Base-by-base conservation (phyloP, 1,140 invertebrate species). In the Antheraea pernyi region DNA sequence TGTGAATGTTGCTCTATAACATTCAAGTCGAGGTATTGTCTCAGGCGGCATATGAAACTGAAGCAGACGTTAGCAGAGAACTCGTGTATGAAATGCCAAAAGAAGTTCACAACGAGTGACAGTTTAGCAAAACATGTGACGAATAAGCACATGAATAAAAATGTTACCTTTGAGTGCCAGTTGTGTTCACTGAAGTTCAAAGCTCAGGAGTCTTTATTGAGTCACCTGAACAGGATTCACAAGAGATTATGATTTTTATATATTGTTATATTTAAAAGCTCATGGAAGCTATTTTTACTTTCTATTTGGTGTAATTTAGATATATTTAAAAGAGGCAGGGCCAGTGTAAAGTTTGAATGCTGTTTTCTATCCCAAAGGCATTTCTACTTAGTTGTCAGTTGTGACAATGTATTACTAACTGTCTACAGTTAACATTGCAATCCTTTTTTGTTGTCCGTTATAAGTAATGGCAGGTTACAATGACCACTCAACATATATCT, bases 21-120 rank as follows among this genome's bases (percentile, higher is more conserved):
- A 0, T 92, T 91, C 67, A 92, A 91, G 67, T 92, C 90, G 0
- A 70, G 87, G 0, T 89, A 91, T 62, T 92, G 90, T 77, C 72
- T 92, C 42, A 82, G 88, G 13, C 69, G 88, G 16, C 90, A 92
- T 78, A 73, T 90, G 69, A 89, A 86, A 72, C 64, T 92, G 53
- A 92, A 92, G 66, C 84, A 90, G 68, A 46, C 80, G 0, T 37
- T 92, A 58, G 78, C 79, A 0, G 88, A 92, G 65, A 91, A 92
- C 64, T 78, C 88, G 0, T 92, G 90, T 73, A 60, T 83, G 16
- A 86, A 91, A 65, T 92, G 90, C 61, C 84, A 88, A 16, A 92
- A 92, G 65, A 92, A 88, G 71, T 92, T 89, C 58, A 83, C 79
- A 0, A 84, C 70, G 36, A 85, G 86, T 48, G 88, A 92, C 8